Percentiles rank a stretch among this genome's conserved stretches.
Evolutionary conservation across 92 coral and sea anemone genomes (phyloP).

Genomic region (Zoanthus gigantus): DNA sequence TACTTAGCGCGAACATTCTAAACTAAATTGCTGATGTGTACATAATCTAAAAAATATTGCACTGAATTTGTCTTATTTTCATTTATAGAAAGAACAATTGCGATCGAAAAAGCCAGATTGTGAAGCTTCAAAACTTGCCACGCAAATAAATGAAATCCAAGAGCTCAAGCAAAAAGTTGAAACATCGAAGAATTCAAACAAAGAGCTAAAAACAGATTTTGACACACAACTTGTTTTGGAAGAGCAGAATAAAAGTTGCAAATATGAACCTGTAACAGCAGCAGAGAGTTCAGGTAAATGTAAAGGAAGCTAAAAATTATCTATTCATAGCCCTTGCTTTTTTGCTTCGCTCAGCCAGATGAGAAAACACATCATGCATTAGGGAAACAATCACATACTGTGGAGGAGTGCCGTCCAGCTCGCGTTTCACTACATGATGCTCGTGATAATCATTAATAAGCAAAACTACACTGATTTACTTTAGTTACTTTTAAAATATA

Average conservation of each 20-base stretch:
- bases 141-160: constrained; percentile 36
- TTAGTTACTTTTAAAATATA: too few relatives aligned
- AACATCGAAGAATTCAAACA: constrained; percentile 17
- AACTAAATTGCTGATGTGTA: too few relatives aligned
- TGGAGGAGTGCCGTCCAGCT: too few relatives aligned
- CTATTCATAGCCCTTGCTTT: background rate
- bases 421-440: too few relatives aligned
- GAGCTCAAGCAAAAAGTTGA: constrained; percentile 42
- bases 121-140: constrained; percentile 18
- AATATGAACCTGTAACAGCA: background rate
- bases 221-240: background rate
- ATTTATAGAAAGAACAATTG: constrained; percentile 25
- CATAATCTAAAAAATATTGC: too few relatives aligned
- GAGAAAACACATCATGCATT: too few relatives aligned
- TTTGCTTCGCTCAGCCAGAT: too few relatives aligned
- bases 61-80: background rate
- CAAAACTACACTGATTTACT: too few relatives aligned
- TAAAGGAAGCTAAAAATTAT: background rate
- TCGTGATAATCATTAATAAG: too few relatives aligned
- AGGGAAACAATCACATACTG: too few relatives aligned
- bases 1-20: too few relatives aligned
- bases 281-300: background rate
- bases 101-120: constrained; percentile 26
- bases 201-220: constrained; percentile 15
- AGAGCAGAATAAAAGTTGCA: constrained; percentile 8